These are phyloP conservation scores for Latrodectus geometricus DNA, from an alignment of 1,140 invertebrate genomes.

Conservation along the genomic window DNA sequence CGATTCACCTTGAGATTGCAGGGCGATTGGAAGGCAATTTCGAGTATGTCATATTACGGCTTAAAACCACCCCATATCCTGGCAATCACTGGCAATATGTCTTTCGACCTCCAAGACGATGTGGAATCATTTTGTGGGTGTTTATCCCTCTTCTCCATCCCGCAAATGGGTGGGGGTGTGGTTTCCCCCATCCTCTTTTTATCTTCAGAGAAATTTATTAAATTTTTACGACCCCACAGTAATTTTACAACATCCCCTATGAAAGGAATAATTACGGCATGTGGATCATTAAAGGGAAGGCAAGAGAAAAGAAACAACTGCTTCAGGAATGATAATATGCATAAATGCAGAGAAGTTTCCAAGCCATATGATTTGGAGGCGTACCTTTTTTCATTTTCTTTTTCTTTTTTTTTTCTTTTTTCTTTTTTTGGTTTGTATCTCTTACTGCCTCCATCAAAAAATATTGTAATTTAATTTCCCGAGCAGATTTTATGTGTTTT, in stretches of 20 bases:
- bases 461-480: slow-evolving; percentile 26
- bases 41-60: slow-evolving; percentile 1
- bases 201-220: slow-evolving; percentile 31
- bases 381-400: background rate
- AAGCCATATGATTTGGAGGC: background rate
- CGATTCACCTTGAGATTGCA: background rate
- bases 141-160: slow-evolving; percentile 4
- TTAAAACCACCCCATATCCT: background rate
- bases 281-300: slow-evolving; percentile 17
- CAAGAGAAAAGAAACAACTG: background rate
- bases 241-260: slow-evolving; percentile 16
- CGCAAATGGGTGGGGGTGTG: background rate
- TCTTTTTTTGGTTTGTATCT: background rate
- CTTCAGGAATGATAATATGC: background rate
- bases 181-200: background rate
- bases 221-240: slow-evolving; percentile 30
- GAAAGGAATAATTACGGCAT: slow-evolving; percentile 32
- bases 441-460: background rate
- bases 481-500: background rate
- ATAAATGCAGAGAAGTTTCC: too few relatives aligned
- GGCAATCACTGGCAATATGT: slow-evolving; percentile 8
- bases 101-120: slow-evolving; percentile 19
- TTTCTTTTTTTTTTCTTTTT: background rate
- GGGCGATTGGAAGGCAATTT: slow-evolving; percentile 19
- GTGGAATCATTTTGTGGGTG: slow-evolving; percentile 24